A percentile compares a stretch with the other conserved stretches of the same genome.
These are phyloP conservation scores for Hyles euphorbiae DNA, from an alignment of 1,140 invertebrate species.

Conservation along the genomic window DNA sequence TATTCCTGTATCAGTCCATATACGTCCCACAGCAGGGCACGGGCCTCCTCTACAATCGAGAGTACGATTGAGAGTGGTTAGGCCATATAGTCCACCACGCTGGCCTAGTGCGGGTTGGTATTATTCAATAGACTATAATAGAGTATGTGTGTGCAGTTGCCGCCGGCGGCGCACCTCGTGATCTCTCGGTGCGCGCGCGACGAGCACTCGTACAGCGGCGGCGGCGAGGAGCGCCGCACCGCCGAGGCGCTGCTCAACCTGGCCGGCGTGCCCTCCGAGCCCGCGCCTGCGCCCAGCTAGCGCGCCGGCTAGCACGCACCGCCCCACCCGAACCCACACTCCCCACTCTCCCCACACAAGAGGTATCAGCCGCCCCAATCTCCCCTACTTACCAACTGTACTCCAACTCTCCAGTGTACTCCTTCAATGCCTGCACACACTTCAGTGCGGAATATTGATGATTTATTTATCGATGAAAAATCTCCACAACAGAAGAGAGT, in stretches of 20 bases:
- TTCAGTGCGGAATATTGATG: no score
- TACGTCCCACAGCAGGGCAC: no score
- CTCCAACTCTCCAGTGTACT: no score
- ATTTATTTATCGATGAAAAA: no score
- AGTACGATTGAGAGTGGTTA: no score
- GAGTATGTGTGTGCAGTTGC: constrained; percentile 31
- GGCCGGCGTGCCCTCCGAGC: constrained; percentile 41
- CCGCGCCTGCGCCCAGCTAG: constrained; percentile 37
- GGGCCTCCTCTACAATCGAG: no score
- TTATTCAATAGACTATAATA: no score
- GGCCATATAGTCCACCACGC: no score
- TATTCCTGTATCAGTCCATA: no score
- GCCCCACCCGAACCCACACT: neutral
- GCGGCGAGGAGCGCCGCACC: constrained; percentile 63
- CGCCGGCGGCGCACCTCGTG: constrained; percentile 59
- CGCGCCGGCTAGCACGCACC: constrained; percentile 4
- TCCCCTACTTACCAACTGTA: no score
- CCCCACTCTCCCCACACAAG: neutral
- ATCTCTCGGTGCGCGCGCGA: constrained; percentile 64
- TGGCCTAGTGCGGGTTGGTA: no score
- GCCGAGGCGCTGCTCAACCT: constrained; percentile 67
- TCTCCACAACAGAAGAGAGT: neutral
- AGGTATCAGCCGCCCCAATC: neutral
- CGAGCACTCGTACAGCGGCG: constrained; percentile 68
- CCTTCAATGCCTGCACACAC: no score